Evolutionary conservation across 2,888 invertebrate species (phyloP).

Genomic region (Brachypalpus laphriformis): DNA sequence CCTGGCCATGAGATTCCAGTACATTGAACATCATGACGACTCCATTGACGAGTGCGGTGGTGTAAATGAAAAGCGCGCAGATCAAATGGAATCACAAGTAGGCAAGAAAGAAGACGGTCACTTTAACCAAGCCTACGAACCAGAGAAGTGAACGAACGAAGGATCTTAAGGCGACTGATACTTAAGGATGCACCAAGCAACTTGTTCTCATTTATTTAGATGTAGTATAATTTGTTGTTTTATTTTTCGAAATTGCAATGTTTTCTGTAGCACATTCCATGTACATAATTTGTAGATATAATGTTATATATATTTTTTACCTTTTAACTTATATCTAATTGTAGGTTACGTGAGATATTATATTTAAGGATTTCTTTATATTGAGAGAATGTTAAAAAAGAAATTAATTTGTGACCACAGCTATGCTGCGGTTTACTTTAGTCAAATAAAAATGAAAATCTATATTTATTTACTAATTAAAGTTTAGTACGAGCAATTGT

Average conservation of each 20-base stretch:
- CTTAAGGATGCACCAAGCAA: slow-evolving; percentile 33
- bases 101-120: slow-evolving; percentile 26
- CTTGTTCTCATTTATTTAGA: slow-evolving; percentile 21
- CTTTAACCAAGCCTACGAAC: slow-evolving; percentile 10
- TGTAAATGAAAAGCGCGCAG: neutral
- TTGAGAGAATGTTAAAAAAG: slow-evolving; percentile 3
- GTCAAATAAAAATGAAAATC: slow-evolving; percentile 1
- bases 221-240: neutral
- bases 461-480: too few species aligned
- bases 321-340: slow-evolving; percentile 42
- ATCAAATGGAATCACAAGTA: slow-evolving; percentile 25
- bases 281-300: slow-evolving; percentile 57
- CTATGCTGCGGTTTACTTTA: neutral
- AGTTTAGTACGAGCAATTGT: too few species aligned
- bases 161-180: slow-evolving; percentile 10
- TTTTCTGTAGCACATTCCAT: slow-evolving; percentile 7
- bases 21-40: slow-evolving; percentile 82
- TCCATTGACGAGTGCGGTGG: slow-evolving; percentile 40
- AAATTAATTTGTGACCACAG: slow-evolving; percentile 10
- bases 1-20: slow-evolving; percentile 92
- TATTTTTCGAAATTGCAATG: slow-evolving; percentile 1
- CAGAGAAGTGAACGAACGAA: slow-evolving; percentile 13
- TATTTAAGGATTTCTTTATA: slow-evolving; percentile 28
- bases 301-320: slow-evolving; percentile 42
- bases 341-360: neutral